A percentile compares a stretch with the other conserved stretches of the same genome.
Conservation (phyloP, 2,113 vertebrate genomes). For the Balaeniceps rex region DNA sequence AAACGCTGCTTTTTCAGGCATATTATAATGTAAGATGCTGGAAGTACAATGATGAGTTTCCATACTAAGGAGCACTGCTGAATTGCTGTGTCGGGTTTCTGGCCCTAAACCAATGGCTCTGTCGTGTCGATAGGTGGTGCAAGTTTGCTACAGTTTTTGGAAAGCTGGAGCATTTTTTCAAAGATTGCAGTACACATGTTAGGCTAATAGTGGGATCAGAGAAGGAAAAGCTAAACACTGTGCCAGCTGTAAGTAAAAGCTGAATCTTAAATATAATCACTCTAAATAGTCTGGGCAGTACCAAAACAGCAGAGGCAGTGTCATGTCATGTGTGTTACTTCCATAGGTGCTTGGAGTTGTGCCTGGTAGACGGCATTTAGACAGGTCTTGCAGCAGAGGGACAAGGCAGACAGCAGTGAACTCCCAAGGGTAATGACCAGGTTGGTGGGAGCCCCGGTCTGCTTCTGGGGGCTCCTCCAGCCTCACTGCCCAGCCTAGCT, state of each 20-base stretch:
- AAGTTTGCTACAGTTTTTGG: not conserved
- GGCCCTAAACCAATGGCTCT: not conserved
- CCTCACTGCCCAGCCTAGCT: not conserved
- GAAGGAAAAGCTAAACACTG: not conserved
- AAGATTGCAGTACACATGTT: rapidly evolving
- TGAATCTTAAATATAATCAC: not conserved
- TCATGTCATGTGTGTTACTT: not conserved
- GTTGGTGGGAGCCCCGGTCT: not conserved
- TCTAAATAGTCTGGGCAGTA: not conserved
- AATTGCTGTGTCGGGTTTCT: not conserved
- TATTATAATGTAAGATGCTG: rapidly evolving
- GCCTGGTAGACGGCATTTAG: not conserved
- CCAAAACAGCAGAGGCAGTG: not conserved
- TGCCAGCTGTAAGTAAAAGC: not conserved
- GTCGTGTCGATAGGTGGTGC: slow-evolving; percentile 13
- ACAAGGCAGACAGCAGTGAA: not conserved
- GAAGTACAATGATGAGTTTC: not conserved
- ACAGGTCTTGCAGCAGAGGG: not conserved
- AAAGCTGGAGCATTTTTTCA: not conserved
- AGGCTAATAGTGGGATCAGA: not conserved
- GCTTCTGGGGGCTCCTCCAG: not conserved
- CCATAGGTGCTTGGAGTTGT: not conserved
- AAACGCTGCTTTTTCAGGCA: not conserved
- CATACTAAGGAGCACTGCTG: rapidly evolving
- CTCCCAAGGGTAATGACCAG: not conserved